phyloP scores from a whole-genome alignment of 2,888 invertebrate species.

The Campoplex nolae region DNA sequence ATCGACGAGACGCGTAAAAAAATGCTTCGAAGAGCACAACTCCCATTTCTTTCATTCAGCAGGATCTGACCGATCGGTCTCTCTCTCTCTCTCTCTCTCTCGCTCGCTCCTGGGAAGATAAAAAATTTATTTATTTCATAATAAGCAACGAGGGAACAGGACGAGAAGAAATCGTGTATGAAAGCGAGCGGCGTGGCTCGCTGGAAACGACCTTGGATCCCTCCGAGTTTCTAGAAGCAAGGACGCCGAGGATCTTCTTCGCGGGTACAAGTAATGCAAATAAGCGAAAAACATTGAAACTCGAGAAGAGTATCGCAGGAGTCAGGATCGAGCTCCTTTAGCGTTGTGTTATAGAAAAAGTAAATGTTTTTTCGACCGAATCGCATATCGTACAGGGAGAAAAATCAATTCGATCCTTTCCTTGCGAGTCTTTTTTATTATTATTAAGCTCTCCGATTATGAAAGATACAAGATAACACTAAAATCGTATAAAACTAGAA shows the following conservation, averaged over 20 bases:
- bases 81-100: conserved; percentile 18
- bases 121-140: conserved; percentile 34
- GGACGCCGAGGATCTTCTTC: conserved; percentile 54
- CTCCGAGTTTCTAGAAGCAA: conserved; percentile 63
- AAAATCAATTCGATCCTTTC: conserved; percentile 4
- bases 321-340: background rate
- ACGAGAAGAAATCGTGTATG: conserved; percentile 24
- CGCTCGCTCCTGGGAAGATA: background rate
- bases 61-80: conserved; percentile 9
- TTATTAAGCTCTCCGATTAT: conserved; percentile 58
- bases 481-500: conserved; percentile 40
- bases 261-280: background rate
- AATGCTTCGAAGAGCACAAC: conserved; percentile 28
- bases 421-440: conserved; percentile 51
- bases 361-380: too few relatives aligned
- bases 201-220: conserved; percentile 46
- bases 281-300: background rate
- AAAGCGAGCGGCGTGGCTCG: background rate
- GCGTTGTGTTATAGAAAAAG: too few relatives aligned
- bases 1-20: conserved; percentile 1
- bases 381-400: background rate
- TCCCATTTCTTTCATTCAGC: conserved; percentile 6
- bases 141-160: conserved; percentile 34
- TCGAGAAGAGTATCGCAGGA: background rate
- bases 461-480: conserved; percentile 46